These are phyloP conservation scores for Procavia capensis DNA, from an alignment of 2,113 vertebrate genomes.

Conservation along the genomic window DNA sequence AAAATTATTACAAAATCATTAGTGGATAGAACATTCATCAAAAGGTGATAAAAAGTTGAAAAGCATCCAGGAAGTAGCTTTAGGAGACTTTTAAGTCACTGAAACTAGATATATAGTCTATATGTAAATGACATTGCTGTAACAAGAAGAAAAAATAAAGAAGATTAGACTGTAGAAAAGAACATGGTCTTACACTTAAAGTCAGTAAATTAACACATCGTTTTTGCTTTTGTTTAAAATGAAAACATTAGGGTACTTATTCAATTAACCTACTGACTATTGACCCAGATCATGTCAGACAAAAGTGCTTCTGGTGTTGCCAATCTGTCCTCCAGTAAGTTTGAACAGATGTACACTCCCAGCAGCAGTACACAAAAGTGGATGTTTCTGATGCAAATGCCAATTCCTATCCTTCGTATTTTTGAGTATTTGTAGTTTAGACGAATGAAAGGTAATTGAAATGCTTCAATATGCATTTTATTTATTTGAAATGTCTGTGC, in stretches of 20 bases:
- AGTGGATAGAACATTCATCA: background rate
- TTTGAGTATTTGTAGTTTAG: background rate
- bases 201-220: background rate
- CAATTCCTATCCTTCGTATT: background rate
- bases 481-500: background rate
- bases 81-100: background rate
- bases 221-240: background rate
- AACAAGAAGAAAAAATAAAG: background rate
- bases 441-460: background rate
- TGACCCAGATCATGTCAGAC: conserved; percentile 9
- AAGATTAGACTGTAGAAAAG: background rate
- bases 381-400: background rate
- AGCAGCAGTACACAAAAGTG: background rate
- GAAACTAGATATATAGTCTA: background rate
- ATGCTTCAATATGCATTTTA: background rate
- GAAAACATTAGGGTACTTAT: background rate
- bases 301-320: background rate
- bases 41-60: background rate
- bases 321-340: conserved; percentile 43
- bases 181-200: background rate
- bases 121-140: background rate
- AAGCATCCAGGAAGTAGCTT: background rate
- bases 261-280: conserved; percentile 37
- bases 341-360: background rate
- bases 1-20: background rate